Evolutionary conservation across 2,888 invertebrate species (phyloP).

Genomic region (Agonopterix heracliana): DNA sequence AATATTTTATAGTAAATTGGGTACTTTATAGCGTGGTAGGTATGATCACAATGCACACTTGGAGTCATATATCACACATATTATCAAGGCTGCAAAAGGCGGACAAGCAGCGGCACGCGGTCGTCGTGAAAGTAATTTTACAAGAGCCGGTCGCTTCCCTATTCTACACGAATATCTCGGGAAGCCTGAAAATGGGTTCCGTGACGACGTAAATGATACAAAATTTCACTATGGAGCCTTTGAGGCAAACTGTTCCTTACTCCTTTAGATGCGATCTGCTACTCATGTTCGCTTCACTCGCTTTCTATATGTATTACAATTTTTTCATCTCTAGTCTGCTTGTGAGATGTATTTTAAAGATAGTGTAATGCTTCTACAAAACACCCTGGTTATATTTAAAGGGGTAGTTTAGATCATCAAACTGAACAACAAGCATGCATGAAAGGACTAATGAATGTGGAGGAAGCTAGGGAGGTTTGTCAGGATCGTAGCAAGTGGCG

Average conservation of each 20-base stretch:
- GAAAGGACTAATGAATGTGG: too few relatives aligned
- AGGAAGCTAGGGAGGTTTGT: too few relatives aligned
- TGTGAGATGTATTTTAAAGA: too few relatives aligned
- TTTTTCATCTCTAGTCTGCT: too few relatives aligned
- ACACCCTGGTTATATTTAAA: too few relatives aligned
- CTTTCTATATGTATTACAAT: too few relatives aligned
- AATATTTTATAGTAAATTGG: conserved; percentile 44
- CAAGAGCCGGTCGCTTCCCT: conserved; percentile 22
- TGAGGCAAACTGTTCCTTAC: conserved; percentile 29
- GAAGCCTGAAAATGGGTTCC: conserved; percentile 33
- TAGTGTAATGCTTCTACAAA: too few relatives aligned
- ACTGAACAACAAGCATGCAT: too few relatives aligned
- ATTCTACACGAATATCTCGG: conserved; percentile 30
- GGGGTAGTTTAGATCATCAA: too few relatives aligned
- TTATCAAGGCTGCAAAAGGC: conserved; percentile 36
- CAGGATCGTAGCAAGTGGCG: too few relatives aligned
- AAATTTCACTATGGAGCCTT: conserved; percentile 26
- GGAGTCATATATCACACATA: conserved; percentile 48
- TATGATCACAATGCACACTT: conserved; percentile 44
- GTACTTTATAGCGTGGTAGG: conserved; percentile 35
- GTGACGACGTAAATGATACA: conserved; percentile 35
- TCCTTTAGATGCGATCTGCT: conserved; percentile 5
- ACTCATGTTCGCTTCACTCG: not conserved
- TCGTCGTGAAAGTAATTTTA: conserved; percentile 41
- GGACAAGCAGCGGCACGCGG: conserved; percentile 23